phyloP scores from a whole-genome alignment of 2,797 vertebrate species.

The Brachyrhaphis roseni region DNA sequence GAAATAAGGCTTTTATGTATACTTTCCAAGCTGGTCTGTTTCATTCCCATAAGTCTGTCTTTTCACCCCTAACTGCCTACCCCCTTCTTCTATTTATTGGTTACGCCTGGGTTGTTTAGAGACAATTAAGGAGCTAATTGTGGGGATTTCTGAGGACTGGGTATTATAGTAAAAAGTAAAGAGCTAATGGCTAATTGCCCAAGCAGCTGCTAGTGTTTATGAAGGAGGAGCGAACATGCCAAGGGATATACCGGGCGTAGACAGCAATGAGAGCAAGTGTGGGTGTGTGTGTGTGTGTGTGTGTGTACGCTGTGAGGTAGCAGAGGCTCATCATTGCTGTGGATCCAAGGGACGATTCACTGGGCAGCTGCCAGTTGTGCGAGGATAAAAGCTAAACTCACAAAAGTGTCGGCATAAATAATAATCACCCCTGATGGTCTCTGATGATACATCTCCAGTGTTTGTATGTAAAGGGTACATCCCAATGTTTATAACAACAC shows the following conservation, averaged over 20 bases:
- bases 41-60: slow-evolving; percentile 57
- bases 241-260: slow-evolving; percentile 69
- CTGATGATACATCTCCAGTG: slow-evolving; percentile 62
- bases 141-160: slow-evolving; percentile 78
- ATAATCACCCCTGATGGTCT: slow-evolving; percentile 75
- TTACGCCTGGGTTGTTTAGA: slow-evolving; percentile 83
- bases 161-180: slow-evolving; percentile 83
- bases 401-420: slow-evolving; percentile 72
- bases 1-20: slow-evolving; percentile 43
- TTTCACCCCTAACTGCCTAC: slow-evolving; percentile 57
- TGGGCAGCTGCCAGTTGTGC: slow-evolving; percentile 76
- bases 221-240: slow-evolving; percentile 72
- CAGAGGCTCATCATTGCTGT: slow-evolving; percentile 50
- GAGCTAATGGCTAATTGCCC: slow-evolving; percentile 82
- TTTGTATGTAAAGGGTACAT: slow-evolving; percentile 54
- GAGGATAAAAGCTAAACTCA: slow-evolving; percentile 48
- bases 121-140: slow-evolving; percentile 86
- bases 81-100: slow-evolving; percentile 75
- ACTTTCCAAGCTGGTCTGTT: slow-evolving; percentile 49
- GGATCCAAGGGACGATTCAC: slow-evolving; percentile 61
- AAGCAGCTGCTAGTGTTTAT: slow-evolving; percentile 84
- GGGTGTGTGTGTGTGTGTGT: slow-evolving; percentile 33
- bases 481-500: slow-evolving; percentile 54
- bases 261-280: slow-evolving; percentile 48
- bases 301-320: slow-evolving; percentile 8